These are phyloP conservation scores for Porites cylindrica DNA, from an alignment of 92 coral and sea anemone genomes.

Conservation along the genomic window DNA sequence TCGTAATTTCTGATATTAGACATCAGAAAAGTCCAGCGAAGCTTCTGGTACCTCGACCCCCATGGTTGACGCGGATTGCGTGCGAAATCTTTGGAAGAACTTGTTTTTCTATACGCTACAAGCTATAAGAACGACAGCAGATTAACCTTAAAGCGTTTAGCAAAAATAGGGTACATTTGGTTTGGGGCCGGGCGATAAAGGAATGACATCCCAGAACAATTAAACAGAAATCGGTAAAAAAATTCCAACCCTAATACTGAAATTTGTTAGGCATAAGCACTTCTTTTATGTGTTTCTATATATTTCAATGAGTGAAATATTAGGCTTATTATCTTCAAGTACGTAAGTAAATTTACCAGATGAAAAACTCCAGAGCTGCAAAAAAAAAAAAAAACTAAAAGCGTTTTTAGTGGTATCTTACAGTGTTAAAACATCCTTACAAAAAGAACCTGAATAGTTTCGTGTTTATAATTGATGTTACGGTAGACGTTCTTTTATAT, in stretches of 20 bases:
- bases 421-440: neutral
- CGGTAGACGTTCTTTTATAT: neutral
- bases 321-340: neutral
- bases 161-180: slow-evolving; percentile 41
- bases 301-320: no score
- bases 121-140: slow-evolving; percentile 39
- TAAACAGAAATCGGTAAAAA: slow-evolving; percentile 5
- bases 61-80: slow-evolving; percentile 5
- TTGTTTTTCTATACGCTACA: slow-evolving; percentile 24
- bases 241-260: neutral
- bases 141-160: slow-evolving; percentile 44
- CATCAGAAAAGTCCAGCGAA: neutral
- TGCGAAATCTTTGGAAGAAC: slow-evolving; percentile 12
- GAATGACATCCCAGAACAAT: slow-evolving; percentile 17
- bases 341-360: neutral
- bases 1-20: slow-evolving; percentile 19
- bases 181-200: slow-evolving; percentile 38
- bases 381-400: neutral
- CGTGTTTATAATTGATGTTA: slow-evolving; percentile 13
- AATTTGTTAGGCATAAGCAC: neutral
- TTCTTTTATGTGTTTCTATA: no score
- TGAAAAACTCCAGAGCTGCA: neutral
- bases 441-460: neutral
- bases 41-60: neutral
- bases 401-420: neutral